Evolutionary conservation across 1,140 invertebrate genomes (phyloP).

Genomic region (Globodera ellingtonae): DNA sequence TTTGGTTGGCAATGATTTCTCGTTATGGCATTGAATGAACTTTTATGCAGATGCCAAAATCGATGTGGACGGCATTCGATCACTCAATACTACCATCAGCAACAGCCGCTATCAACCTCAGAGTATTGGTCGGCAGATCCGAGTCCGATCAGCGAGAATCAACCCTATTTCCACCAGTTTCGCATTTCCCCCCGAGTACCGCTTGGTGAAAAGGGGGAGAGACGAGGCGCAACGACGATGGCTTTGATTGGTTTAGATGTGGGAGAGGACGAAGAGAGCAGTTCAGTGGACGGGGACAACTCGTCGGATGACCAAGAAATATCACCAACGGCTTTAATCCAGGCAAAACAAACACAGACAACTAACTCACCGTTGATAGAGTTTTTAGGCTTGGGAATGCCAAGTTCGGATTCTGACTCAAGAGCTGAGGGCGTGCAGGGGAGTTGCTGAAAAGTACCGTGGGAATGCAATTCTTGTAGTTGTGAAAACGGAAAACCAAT

Average conservation of each 20-base stretch:
- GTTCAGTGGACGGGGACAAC: constrained; percentile 4
- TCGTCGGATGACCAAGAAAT: constrained; percentile 1
- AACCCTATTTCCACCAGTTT: not conserved
- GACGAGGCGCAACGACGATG: not conserved
- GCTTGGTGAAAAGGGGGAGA: not conserved
- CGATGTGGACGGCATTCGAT: not conserved
- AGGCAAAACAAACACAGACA: not conserved
- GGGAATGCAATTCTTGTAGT: too few species aligned
- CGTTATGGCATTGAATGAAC: too few species aligned
- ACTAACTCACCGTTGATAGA: not conserved
- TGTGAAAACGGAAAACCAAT: not conserved
- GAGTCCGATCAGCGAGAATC: not conserved
- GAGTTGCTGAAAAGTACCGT: not conserved
- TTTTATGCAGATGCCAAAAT: too few species aligned
- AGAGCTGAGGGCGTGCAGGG: not conserved
- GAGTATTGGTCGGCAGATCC: constrained; percentile 3
- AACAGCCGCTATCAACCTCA: not conserved
- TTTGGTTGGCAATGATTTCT: too few species aligned
- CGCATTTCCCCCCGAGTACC: not conserved
- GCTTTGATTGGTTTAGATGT: not conserved
- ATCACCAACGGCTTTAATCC: not conserved
- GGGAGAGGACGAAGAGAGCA: not conserved
- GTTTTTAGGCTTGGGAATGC: not conserved
- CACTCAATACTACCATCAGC: not conserved
- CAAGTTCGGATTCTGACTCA: not conserved